phyloP scores from a whole-genome alignment of 1,140 invertebrate species.

The Dufourea novaeangliae region DNA sequence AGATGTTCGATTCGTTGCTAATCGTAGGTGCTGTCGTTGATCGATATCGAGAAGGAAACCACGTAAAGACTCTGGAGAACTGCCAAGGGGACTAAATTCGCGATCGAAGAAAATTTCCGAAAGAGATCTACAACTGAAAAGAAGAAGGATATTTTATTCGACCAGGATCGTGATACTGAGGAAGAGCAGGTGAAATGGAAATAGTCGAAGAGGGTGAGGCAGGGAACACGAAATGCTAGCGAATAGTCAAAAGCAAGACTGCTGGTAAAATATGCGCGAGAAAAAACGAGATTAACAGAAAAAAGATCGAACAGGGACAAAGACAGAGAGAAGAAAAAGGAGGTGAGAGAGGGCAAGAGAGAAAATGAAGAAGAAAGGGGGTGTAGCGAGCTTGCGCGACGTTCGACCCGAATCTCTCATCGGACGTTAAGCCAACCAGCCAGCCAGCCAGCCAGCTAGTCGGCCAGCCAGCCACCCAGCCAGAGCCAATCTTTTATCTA shows the following conservation, averaged over 20 bases:
- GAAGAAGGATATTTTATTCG: not conserved
- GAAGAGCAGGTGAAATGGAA: not conserved
- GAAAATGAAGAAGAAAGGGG: constrained; percentile 62
- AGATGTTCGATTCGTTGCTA: too few relatives aligned
- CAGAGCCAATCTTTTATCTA: constrained; percentile 17
- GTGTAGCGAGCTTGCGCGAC: constrained; percentile 77
- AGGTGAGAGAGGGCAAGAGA: constrained; percentile 28
- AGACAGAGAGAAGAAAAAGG: constrained; percentile 1
- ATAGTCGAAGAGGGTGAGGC: not conserved
- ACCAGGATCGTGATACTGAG: too few relatives aligned
- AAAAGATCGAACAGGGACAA: not conserved
- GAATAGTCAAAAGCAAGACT: constrained; percentile 13
- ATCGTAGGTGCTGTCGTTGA: too few relatives aligned
- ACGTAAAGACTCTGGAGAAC: too few relatives aligned
- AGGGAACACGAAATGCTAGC: too few relatives aligned
- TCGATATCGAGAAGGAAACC: too few relatives aligned
- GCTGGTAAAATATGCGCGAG: not conserved
- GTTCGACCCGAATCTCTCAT: constrained; percentile 74
- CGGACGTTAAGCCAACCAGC: constrained; percentile 60
- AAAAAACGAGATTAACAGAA: constrained; percentile 10
- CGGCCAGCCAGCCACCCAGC: constrained; percentile 42
- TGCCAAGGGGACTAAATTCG: too few relatives aligned
- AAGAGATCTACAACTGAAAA: not conserved
- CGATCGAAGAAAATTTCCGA: not conserved
- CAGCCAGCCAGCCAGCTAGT: constrained; percentile 34